phyloP scores from a whole-genome alignment of 2,888 invertebrate genomes.

The Ophion ventricosus region DNA sequence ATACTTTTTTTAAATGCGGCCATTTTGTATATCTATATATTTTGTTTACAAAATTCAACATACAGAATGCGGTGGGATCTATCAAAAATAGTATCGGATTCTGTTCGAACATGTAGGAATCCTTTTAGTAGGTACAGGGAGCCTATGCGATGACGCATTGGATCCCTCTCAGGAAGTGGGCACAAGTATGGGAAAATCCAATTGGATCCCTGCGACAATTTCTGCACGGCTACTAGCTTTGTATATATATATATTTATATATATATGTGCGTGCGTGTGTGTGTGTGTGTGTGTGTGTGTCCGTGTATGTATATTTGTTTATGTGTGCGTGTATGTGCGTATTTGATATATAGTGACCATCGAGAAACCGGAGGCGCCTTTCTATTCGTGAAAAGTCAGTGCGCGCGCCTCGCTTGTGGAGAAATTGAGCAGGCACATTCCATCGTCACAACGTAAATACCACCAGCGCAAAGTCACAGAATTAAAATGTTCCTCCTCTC shows the following conservation, averaged over 20 bases:
- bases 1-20: no score
- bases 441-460: constrained; percentile 62
- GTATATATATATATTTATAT: background rate
- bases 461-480: constrained; percentile 59
- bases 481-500: constrained; percentile 59
- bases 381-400: constrained; percentile 69
- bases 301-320: background rate
- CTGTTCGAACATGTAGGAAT: no score
- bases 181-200: no score
- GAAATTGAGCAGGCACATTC: constrained; percentile 68
- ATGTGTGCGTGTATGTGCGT: constrained; percentile 5
- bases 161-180: no score
- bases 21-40: no score
- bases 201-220: no score
- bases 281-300: no score
- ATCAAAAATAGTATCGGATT: no score
- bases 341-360: constrained; percentile 43
- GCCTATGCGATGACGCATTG: no score
- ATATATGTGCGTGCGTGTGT: constrained; percentile 11
- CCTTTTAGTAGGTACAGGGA: no score
- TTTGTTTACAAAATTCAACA: no score
- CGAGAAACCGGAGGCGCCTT: constrained; percentile 66
- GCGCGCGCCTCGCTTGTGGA: constrained; percentile 62
- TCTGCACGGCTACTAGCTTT: constrained; percentile 10
- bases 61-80: no score